Base-by-base conservation (phyloP, 2,113 vertebrate species). In the Tautogolabrus adspersus region DNA sequence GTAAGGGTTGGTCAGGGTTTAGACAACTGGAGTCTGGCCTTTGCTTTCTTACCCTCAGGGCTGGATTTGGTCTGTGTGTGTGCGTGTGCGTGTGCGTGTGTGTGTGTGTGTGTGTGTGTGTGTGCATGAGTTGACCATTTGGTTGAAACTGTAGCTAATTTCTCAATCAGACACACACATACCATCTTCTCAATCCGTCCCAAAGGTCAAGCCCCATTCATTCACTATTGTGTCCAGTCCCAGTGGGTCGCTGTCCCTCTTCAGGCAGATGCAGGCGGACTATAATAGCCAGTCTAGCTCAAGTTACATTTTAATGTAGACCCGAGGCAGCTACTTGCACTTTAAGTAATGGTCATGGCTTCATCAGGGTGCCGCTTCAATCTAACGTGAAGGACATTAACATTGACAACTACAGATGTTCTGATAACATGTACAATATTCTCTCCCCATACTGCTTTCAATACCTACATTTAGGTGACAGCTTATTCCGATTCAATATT, bases 11-110 rank as follows among this genome's bases (percentile, higher is more conserved):
- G 92, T 94, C 92, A 91, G 88, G 88, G 92, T 93, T 93, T 90
- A 93, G 90, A 93, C 89, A 94, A 94, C 93, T 92, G 92, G 89
- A 93, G 93, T 93, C 88, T 92, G 92, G 90, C 89, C 91, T 91
- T 90, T 91, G 86, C 86, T 91, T 92, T 90, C 88, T 90, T 87
- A 64, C 82, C 92, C 93, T 91, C 81, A 57, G 92, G 92, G 90
- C 83, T 85, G 74, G 87, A 90, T 88, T 89, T 83, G 34, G 60
- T 65, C n/a, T 77, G 52, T 77, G 71, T 57, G 42, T 69, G 65
- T 76, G 67, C 64, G 67, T 74, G 72, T 77, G 56, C 73, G 65
- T 51, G 57, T 22, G 38, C 40, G 72, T 40, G 18, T 62, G 66
- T 75, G 71, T 57, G 40, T 65, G 56, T 57, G 21, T 68, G 66